Base-by-base conservation (phyloP, 2,888 invertebrate genomes). In the Plagiodera versicolora region DNA sequence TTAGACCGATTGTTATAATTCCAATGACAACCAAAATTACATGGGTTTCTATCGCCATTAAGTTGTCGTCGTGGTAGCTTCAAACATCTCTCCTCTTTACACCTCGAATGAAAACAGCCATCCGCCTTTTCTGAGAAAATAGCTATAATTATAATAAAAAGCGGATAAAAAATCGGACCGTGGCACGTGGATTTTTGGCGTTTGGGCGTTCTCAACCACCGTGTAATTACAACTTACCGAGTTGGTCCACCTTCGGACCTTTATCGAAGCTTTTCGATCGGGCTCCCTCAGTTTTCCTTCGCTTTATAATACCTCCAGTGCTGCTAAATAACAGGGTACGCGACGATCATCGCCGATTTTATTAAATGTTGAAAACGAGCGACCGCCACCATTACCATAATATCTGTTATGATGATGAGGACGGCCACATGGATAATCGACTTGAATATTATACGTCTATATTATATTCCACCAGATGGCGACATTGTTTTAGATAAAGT, bases 91-190 rank as follows among this genome's bases (percentile, higher is more conserved):
- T 51, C 62, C 56, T 58, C 54, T 64, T 64, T 63, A 67, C 73
- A 70, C 72, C 71, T 71, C 65, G 63, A 67, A 67, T 64, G 64
- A 65, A 66, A 72, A 60, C 65, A 60, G 58, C 66, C 63, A 64
- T 57, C 59, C 63, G 68, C 51, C 52, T 58, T 67, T 66, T 67
- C 67, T 65, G 67, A 67, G 69, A 70, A 73, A 79, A 80, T 79
- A 77, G 75, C 79, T 79, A 79, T 80, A 80, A 80, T 80, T 80
- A 80, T 75, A 71, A 77, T 78, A 76, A 78, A 79, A 79, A 76
- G 67, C 74, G 75, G 77, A 77, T 76, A 77, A 77, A 77, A 76
- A 77, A 76, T 20, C 70, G 72, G 75, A 72, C 60, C 61, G 65
- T 53, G 74, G 74, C 74, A 74, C 74, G 74, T 74, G 74, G 70